Conservation (phyloP, 2,888 invertebrate species). For the Drosophila nigricruria region DNA sequence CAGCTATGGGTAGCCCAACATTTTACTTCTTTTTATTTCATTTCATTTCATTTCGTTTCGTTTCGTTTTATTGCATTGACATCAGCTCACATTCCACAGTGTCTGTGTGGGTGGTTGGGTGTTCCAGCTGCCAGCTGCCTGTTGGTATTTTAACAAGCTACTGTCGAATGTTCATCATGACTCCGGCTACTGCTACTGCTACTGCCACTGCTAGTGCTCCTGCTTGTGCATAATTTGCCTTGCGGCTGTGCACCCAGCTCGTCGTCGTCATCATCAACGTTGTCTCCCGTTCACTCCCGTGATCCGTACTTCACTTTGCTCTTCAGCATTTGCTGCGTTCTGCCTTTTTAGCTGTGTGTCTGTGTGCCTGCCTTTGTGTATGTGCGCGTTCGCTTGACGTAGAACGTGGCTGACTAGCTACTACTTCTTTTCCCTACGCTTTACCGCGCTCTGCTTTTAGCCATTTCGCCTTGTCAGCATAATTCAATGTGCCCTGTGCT, state of each 20-base stretch:
- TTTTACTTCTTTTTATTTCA: conserved; percentile 70
- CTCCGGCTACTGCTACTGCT: conserved; percentile 23
- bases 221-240: conserved; percentile 56
- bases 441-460: conserved; percentile 18
- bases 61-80: conserved; percentile 75
- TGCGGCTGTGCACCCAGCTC: conserved; percentile 48
- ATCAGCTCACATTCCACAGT: conserved; percentile 57
- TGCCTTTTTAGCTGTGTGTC: conserved; percentile 41
- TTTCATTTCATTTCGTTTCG: conserved; percentile 70
- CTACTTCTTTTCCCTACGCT: conserved; percentile 29
- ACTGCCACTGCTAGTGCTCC: conserved; percentile 11
- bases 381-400: conserved; percentile 56
- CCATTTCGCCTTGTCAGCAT: conserved; percentile 70
- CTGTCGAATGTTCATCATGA: conserved; percentile 65
- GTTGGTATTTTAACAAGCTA: conserved; percentile 79
- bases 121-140: conserved; percentile 31
- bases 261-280: conserved; percentile 39
- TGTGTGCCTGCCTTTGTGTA: conserved; percentile 27
- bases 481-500: conserved; percentile 65
- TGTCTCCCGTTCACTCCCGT: conserved; percentile 26
- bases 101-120: conserved; percentile 8
- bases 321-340: conserved; percentile 51
- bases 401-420: conserved; percentile 65
- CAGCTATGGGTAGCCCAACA: conserved; percentile 36
- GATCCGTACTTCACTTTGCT: conserved; percentile 36